Evolutionary conservation across 2,113 vertebrate genomes (phyloP), one percentile per base, ranked within the genome.

Genomic region (Anas platyrhynchos): DNA sequence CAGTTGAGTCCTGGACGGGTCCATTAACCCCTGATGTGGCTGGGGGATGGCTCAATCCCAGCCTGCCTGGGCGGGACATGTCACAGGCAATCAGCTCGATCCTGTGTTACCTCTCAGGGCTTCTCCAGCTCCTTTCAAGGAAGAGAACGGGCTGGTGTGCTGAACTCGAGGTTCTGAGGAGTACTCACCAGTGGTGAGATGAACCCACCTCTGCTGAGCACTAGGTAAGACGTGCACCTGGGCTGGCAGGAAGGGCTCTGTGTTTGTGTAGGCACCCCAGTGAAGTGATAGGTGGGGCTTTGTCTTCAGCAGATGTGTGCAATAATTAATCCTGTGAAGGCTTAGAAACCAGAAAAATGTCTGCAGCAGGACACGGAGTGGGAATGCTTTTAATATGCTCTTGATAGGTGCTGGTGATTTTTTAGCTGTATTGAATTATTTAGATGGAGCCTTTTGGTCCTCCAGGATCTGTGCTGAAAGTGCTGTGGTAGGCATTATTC

Each of bases 271-370:
- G 2, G 21, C 16, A 1, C 46, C 6, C 23, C 48, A 2, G 12
- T 0, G 46, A 13, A 2, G 10, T 1, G 43, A 2, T 1, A 2
- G 31, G 17, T 29, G n/a, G 26, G 23, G 4, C 3, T 7, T 3
- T 48, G 34, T 1, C 2, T 2, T 3, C 4, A 3, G 54, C 32
- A 88, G 36, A 3, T 5, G 14, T 11, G 4, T 5, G 69, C 79
- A 14, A 1, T 27, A 5, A 56, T 62, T 65, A 50, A 27, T 27
- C 20, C 56, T 43, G 16, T 8, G 52, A 34, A 90, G 68, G 32
- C 27, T 75, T 68, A 56, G 50, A 62, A 38, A 12, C 16, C 36
- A 5, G 8, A 41, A 44, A 32, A 43, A 15, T 32, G 10, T 29
- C 71, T 48, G 62, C 52, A 54, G n/a, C 32, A 7, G 36, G 44